A percentile compares a stretch with the other conserved stretches of the same genome.
These are phyloP conservation scores for Cladorhizidae sp. DNA, from an alignment of 37 sponge, comb jelly and placozoan species.

Conservation along the genomic window DNA sequence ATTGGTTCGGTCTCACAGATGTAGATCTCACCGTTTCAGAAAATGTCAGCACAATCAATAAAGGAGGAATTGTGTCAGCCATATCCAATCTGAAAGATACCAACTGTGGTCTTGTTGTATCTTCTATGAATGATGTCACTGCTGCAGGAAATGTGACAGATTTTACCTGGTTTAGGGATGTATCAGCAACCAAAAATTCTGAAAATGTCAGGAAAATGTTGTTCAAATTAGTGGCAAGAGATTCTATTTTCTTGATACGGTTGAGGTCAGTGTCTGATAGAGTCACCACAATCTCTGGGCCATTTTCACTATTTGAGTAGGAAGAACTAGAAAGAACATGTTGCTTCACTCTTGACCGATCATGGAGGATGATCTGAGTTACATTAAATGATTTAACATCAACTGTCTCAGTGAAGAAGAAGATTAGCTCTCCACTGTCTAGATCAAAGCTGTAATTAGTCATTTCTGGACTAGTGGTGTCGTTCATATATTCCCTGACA, in stretches of 20 bases:
- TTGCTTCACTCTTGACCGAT: not conserved
- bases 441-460: constrained; percentile 75
- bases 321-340: constrained; percentile 56
- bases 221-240: constrained; percentile 57
- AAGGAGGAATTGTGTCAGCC: constrained; percentile 77
- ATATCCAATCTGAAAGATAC: constrained; percentile 79
- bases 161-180: constrained; percentile 55
- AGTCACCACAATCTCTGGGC: constrained; percentile 59
- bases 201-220: constrained; percentile 62
- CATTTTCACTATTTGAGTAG: constrained; percentile 41
- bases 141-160: constrained; percentile 14
- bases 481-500: constrained; percentile 40
- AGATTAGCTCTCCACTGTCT: constrained; percentile 52
- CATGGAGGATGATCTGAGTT: constrained; percentile 63
- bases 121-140: constrained; percentile 33
- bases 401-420: constrained; percentile 86
- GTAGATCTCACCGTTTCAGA: constrained; percentile 77
- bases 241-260: constrained; percentile 68
- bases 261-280: constrained; percentile 82
- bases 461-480: constrained; percentile 51
- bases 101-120: constrained; percentile 65
- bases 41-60: constrained; percentile 83
- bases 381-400: constrained; percentile 66
- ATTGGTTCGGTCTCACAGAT: constrained; percentile 58
- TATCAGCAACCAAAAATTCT: constrained; percentile 58